Evolutionary conservation across 1,140 invertebrate species (phyloP).

Genomic region (Nymphalis io): DNA sequence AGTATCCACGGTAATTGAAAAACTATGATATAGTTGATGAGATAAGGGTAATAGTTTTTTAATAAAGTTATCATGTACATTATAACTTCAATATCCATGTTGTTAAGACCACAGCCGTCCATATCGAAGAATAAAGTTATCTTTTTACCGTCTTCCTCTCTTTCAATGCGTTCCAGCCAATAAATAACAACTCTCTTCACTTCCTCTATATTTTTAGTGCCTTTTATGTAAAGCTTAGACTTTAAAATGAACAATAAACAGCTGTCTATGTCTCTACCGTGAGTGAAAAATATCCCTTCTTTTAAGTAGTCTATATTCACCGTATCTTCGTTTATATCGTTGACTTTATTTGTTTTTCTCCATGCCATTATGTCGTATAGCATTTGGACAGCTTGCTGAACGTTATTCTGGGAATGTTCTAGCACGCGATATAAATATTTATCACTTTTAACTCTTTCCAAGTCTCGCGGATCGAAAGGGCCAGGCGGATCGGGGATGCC

Average conservation of each 20-base stretch:
- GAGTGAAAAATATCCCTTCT: conserved; percentile 51
- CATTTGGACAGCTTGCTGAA: conserved; percentile 48
- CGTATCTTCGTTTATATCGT: conserved; percentile 46
- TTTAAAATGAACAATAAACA: conserved; percentile 56
- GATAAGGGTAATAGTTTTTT: conserved; percentile 54
- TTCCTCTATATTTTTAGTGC: conserved; percentile 45
- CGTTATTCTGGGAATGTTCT: conserved; percentile 51
- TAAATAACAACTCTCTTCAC: conserved; percentile 55
- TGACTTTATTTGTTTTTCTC: conserved; percentile 45
- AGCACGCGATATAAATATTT: conserved; percentile 51
- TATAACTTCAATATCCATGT: conserved; percentile 51
- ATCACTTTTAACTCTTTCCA: conserved; percentile 50
- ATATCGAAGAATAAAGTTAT: conserved; percentile 57
- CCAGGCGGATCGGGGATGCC: conserved; percentile 42
- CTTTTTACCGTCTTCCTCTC: conserved; percentile 53
- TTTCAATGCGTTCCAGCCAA: conserved; percentile 54
- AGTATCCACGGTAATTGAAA: conserved; percentile 55
- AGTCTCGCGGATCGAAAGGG: conserved; percentile 45
- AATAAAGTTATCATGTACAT: conserved; percentile 50
- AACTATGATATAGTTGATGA: conserved; percentile 55
- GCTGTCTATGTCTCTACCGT: conserved; percentile 55
- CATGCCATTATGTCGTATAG: conserved; percentile 52
- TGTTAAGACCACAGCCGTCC: conserved; percentile 48
- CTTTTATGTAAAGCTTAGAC: conserved; percentile 49
- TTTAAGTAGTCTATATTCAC: conserved; percentile 48